These are phyloP conservation scores for Etheostoma perlongum DNA, from an alignment of 2,797 vertebrate species.

Conservation along the genomic window DNA sequence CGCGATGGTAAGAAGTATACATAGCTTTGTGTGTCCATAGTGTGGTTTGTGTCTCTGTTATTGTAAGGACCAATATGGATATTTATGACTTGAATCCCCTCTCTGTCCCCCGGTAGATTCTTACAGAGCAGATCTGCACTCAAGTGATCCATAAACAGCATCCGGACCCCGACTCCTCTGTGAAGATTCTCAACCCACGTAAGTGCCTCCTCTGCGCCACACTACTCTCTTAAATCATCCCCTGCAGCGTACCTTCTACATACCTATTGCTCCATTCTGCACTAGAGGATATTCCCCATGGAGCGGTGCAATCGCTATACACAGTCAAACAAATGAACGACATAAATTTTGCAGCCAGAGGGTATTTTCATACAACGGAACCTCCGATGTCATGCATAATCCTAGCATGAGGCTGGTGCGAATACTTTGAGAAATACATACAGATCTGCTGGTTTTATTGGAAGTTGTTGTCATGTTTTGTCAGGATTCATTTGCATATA, in stretches of 20 bases:
- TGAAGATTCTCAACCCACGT: slow-evolving; percentile 99
- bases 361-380: slow-evolving; percentile 50
- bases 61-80: slow-evolving; percentile 47
- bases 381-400: slow-evolving; percentile 48
- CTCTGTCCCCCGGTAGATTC: slow-evolving; percentile 85
- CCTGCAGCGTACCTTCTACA: slow-evolving; percentile 57
- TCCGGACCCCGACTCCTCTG: slow-evolving; percentile 96
- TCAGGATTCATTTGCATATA: slow-evolving; percentile 39
- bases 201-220: slow-evolving; percentile 81
- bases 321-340: slow-evolving; percentile 72
- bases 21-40: slow-evolving; percentile 9
- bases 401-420: slow-evolving; percentile 25
- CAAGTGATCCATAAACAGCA: slow-evolving; percentile 99
- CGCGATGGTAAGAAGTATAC: slow-evolving; percentile 30
- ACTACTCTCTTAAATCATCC: slow-evolving; percentile 68
- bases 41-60: slow-evolving; percentile 59
- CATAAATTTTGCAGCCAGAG: slow-evolving; percentile 68
- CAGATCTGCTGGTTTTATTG: slow-evolving; percentile 48
- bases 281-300: slow-evolving; percentile 59
- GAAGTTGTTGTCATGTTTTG: slow-evolving; percentile 34
- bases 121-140: slow-evolving; percentile 98
- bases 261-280: slow-evolving; percentile 67
- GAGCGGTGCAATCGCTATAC: slow-evolving; percentile 56
- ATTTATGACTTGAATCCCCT: slow-evolving; percentile 65
- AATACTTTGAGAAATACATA: slow-evolving; percentile 52